Evolutionary conservation across 2,113 vertebrate genomes (phyloP), one percentile per base, ranked within the genome.

Genomic region (Psettodes erumei): DNA sequence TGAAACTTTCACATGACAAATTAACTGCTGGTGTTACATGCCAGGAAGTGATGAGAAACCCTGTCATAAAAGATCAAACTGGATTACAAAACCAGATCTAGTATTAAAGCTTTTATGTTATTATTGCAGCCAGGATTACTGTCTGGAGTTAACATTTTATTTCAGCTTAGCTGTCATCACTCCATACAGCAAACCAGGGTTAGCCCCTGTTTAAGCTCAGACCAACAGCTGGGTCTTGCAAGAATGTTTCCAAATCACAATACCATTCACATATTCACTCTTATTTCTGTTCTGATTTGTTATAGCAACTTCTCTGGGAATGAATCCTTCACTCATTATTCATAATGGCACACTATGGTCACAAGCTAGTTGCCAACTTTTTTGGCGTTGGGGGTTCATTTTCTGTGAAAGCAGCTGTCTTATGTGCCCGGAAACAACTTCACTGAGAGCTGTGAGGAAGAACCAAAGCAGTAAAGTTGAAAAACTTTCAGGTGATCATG

Each of bases 121-220:
- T 69, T 12, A 38, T 25, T 47, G 45, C 60, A 60, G 28, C 53
- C 43, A 51, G 28, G 19, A 54, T 65, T 38, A 15, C 19, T 35
- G 6, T 67, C 37, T 73, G 60, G 30, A 51, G 51, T 62, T n/a
- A 43, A 55, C 25, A 25, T 19, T 56, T 56, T 59, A 19, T 54
- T 53, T 53, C 43, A 48, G 32, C 32, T 62, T 11, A 56, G 38
- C 45, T 60, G 13, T 63, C 64, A 75, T 16, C 70, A 64, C 33
- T 45, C 25, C 27, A 23, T 16, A n/a, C 53, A 25, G 51, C 28
- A 45, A n/a, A 74, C 43, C 70, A 43, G 25, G 27, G 66, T 56
- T 43, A 12, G 6, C 11, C 7, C 21, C 60, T 53, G 37, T 40
- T 35, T 18, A 25, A 38, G 61, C 53, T 67, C 55, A 68, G 15